Evolutionary conservation across 2,888 invertebrate genomes (phyloP), one percentile per base, ranked within the genome.

Genomic region (Dysmachus trigonus): DNA sequence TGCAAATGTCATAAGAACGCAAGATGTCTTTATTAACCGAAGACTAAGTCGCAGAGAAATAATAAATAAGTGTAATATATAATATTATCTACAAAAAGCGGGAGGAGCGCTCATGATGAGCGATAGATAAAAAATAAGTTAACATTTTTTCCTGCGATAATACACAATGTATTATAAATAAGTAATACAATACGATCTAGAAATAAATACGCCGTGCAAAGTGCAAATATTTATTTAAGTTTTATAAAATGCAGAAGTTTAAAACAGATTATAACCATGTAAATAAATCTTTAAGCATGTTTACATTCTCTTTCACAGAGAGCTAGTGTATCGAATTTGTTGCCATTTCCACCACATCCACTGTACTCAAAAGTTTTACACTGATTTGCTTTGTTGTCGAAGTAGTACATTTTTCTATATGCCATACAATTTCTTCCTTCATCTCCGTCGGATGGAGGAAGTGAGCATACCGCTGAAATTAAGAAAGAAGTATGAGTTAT

Each of bases 301-400:
- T 87, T 81, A 31, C 87, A 87, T 18, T 22, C 13, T n/a, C n/a
- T 51, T 85, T 87, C 82, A 82, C 86, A 87, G 1, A 53, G 35
- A 10, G 6, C 15, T 27, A 82, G 15, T 13, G 71, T 35, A 0
- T 31, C 13, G 27, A 86, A 88, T 7, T 47, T 72, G 73, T 88
- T 88, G 22, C n/a, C 53, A 53, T 85, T 87, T 22, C 86, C 87
- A 18, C 73, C 73, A 38, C 87, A 87, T 27, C 87, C 87, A 6
- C 85, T 62, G 77, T 86, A 88, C 8, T 53, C 33, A 51, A 87
- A 87, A 22, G 82, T 33, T n/a, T 51, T 81, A 33, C 87, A 87
- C 71, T 38, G 10, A 18, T 86, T 81, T 0, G 18, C 33, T 2
- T n/a, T 13, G 6, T 13, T 41, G 53, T 84, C 53, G 33, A 86